Evolutionary conservation across 2,797 vertebrate species (phyloP), one percentile per base, ranked within the genome.

Genomic region (Eptatretus atami): DNA sequence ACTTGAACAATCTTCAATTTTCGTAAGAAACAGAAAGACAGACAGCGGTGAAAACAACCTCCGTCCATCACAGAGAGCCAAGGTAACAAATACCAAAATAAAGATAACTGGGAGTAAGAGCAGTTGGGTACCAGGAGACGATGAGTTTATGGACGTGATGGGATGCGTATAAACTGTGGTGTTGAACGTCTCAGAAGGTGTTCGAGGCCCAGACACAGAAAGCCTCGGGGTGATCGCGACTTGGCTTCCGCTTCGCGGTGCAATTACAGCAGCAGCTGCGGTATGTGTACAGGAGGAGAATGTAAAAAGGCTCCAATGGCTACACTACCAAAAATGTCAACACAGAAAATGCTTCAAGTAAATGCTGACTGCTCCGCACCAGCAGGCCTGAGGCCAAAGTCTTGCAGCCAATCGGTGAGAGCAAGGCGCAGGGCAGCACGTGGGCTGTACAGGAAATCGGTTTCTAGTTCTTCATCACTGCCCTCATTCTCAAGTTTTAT

Each of bases 401-500:
- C 86, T 63, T 78, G 77, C 2, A 96, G 75, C 92, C 90, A 99
- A 67, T 94, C 90, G 0, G 79, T 79, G 69, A 99, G 78, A 55
- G 92, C 88, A 69, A 95, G 71, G 69, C 86, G 94, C 11, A 98
- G 78, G 65, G 92, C 92, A 70, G 86, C 80, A 69, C 95, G 90
- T 15, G 90, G 92, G 68, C 88, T 99, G 71, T 99, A 98, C 11
- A 95, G 82, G 68, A 96, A 79, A 69, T 98, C 92, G 0, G 84
- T 94, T 79, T 99, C 87, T 71, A 93, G 77, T 68, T 95, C 88
- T 77, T 95, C 92, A 73, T 95, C 88, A 1, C 88, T 95, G 66
- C 88, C 92, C 69, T 99, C 88, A 65, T 99, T 99, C 75, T 99
- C 92, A 68, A 99, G 68, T 72, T 95, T 94, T 71, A 95, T 98